Conservation (phyloP, 2,113 vertebrate genomes). For the Cynocephalus volans region DNA sequence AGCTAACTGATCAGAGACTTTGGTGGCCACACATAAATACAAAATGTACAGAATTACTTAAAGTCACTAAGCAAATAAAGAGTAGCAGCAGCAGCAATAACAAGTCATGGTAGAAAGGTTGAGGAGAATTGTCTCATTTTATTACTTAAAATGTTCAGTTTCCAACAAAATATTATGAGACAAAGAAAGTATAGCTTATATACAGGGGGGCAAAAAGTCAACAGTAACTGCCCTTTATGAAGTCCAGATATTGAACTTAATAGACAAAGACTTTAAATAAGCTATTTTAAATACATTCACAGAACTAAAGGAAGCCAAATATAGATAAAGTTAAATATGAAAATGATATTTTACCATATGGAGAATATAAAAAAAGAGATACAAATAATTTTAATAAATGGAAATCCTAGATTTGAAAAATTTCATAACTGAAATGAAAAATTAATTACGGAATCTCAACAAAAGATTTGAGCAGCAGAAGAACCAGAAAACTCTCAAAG, state of each 20-base stretch:
- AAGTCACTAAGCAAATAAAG: background rate
- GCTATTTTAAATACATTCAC: background rate
- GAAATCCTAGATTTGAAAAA: background rate
- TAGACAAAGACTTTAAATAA: background rate
- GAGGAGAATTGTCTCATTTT: background rate
- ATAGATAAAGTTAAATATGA: background rate
- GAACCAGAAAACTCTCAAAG: background rate
- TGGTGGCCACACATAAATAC: background rate
- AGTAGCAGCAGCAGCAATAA: background rate
- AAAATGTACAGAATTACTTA: background rate
- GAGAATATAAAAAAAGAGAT: background rate
- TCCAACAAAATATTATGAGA: background rate
- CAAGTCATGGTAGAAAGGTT: background rate
- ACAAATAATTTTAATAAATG: background rate
- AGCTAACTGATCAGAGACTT: background rate
- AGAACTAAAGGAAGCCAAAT: background rate
- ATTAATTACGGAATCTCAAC: background rate
- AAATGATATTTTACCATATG: background rate
- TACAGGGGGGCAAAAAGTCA: background rate
- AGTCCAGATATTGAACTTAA: background rate
- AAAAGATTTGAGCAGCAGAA: background rate
- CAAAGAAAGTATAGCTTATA: background rate
- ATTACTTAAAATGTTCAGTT: background rate
- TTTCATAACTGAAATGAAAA: background rate
- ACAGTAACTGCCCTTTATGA: background rate